Evolutionary conservation across 2,113 vertebrate species (phyloP).

Genomic region (Chunga burmeisteri): DNA sequence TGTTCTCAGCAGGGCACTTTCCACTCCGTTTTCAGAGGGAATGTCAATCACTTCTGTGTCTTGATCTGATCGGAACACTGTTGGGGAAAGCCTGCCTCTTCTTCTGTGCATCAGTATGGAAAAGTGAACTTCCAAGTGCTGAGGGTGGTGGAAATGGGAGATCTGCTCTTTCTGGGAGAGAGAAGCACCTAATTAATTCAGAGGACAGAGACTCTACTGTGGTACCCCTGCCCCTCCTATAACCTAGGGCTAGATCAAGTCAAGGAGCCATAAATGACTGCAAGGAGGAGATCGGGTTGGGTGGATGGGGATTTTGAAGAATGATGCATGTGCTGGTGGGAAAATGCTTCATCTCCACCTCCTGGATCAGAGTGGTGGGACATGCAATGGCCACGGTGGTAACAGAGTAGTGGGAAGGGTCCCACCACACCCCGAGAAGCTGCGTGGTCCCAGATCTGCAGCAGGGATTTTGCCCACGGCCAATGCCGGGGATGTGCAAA

Average conservation of each 20-base stretch:
- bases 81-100: neutral
- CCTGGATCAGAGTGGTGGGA: neutral
- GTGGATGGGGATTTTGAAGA: neutral
- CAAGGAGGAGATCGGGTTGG: neutral
- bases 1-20: neutral
- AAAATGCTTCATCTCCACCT: fast-evolving
- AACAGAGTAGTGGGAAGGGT: neutral
- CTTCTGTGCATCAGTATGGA: neutral
- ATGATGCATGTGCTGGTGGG: neutral
- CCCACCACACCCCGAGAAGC: fast-evolving
- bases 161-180: neutral
- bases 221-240: neutral
- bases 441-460: fast-evolving
- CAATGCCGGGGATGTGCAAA: neutral
- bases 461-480: neutral
- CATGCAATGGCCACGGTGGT: fast-evolving
- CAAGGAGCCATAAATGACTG: fast-evolving
- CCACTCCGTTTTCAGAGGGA: neutral
- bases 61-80: neutral
- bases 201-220: neutral
- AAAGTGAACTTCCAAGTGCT: neutral
- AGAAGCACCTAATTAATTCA: neutral
- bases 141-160: neutral
- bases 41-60: neutral
- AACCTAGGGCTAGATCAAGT: neutral